Evolutionary conservation across 2,113 vertebrate species (phyloP), one percentile per base, ranked within the genome.

Genomic region (Chinchilla lanigera): DNA sequence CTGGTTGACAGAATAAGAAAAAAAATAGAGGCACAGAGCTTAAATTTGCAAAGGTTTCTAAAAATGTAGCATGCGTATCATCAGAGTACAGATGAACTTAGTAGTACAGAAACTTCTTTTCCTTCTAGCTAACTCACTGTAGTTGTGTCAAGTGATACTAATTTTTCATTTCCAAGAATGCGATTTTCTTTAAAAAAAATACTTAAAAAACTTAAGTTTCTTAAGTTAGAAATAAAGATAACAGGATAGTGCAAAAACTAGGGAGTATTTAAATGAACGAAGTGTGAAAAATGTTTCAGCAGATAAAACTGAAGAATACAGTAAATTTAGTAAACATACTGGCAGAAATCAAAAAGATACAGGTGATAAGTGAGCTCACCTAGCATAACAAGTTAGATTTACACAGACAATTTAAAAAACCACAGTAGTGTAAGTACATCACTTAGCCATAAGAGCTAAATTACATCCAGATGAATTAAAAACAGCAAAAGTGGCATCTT

Each of bases 321-420:
- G 44, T 58, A 77, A 60, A 58, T 77, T 56, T 84, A 96, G 35
- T 69, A 86, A 90, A 69, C 67, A 91, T 52, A 73, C 0, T 89
- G 17, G 35, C 52, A 90, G 61, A 96, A 90, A n/a, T 58, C 44
- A 82, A 86, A 38, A 89, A 87, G 96, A 44, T 47, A 38, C 86
- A 90, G 93, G 44, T 78, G 75, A 38, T 24, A 90, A 95, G 16
- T 93, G 52, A 96, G 54, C 65, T 89, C 38, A 75, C 41, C 28
- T 96, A 87, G 24, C 35, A 44, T 96, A 95, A 86, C 14, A 86
- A 97, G 50, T 92, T 94, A 95, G 81, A 95, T 80, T 75, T 95
- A 89, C 19, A 44, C 69, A 96, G 58, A 81, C 86, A 61, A 77
- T 94, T 83, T 94, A 94, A 85, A 60, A 83, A 88, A 97, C 75